Conservation (phyloP, 30 jellyfish, hydroid and myxozoan genomes). For the Turritopsis rubra region DNA sequence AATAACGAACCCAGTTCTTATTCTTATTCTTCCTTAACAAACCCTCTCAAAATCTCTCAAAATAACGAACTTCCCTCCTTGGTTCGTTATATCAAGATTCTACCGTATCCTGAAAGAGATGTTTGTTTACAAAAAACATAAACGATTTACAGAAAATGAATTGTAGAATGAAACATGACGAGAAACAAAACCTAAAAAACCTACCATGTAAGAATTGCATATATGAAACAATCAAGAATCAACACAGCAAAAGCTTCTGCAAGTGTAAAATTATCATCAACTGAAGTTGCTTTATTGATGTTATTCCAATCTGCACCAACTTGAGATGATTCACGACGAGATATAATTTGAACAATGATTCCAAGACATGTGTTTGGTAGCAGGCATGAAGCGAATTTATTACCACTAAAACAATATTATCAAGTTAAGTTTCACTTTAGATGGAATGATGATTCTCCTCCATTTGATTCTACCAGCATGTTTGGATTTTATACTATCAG, state of each 20-base stretch:
- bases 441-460: no score
- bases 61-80: no score
- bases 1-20: no score
- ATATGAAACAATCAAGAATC: constrained; percentile 50
- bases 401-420: constrained; percentile 43
- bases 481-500: no score
- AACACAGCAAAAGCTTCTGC: constrained; percentile 48
- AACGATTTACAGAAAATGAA: no score
- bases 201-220: constrained; percentile 75
- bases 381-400: constrained; percentile 80
- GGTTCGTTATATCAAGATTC: no score
- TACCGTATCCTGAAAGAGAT: no score
- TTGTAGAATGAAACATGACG: not conserved
- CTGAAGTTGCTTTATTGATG: constrained; percentile 44
- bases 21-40: no score
- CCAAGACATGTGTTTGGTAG: constrained; percentile 96
- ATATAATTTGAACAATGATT: constrained; percentile 65
- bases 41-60: no score
- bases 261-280: constrained; percentile 73
- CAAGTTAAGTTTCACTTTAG: constrained; percentile 40
- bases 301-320: constrained; percentile 65
- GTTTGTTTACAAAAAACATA: not conserved
- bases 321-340: constrained; percentile 56
- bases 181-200: not conserved
- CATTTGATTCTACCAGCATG: no score